Percentiles rank a stretch among this genome's conserved stretches.
Conservation (phyloP, 1,140 invertebrate species). For the Lasioglossum baleicum region DNA sequence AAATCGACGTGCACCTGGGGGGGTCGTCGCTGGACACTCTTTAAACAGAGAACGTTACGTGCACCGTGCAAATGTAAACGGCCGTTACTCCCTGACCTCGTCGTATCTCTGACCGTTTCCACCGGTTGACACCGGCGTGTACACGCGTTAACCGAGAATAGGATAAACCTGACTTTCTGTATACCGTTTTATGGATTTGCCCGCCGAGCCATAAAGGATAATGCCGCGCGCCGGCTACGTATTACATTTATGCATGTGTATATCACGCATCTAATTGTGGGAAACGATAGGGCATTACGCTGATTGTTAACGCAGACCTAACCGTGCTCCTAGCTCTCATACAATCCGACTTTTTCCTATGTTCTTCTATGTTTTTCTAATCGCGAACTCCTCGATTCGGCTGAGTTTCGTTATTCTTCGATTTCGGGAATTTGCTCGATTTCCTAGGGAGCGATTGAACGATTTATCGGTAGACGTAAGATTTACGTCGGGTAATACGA, state of each 20-base stretch:
- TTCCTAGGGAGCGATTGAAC: no score
- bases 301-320: no score
- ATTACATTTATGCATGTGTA: conserved; percentile 64
- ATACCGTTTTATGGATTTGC: conserved; percentile 65
- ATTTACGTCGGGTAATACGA: no score
- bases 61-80: conserved; percentile 59
- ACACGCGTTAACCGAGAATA: conserved; percentile 59
- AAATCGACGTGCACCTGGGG: conserved; percentile 64
- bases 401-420: no score
- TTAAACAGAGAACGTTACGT: conserved; percentile 56
- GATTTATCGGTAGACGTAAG: no score
- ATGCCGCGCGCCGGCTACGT: conserved; percentile 50
- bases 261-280: conserved; percentile 62
- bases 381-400: no score
- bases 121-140: conserved; percentile 52
- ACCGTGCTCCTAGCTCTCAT: no score
- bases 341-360: no score
- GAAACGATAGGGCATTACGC: conserved; percentile 51
- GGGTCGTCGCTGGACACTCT: conserved; percentile 53
- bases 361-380: no score
- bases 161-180: conserved; percentile 61
- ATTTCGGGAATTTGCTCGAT: no score
- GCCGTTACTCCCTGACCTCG: conserved; percentile 65
- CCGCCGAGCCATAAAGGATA: conserved; percentile 61
- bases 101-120: conserved; percentile 62